Percentiles rank a stretch among this genome's conserved stretches.
Evolutionary conservation across 2,888 invertebrate species (phyloP).

Genomic region (Dioctria linearis): DNA sequence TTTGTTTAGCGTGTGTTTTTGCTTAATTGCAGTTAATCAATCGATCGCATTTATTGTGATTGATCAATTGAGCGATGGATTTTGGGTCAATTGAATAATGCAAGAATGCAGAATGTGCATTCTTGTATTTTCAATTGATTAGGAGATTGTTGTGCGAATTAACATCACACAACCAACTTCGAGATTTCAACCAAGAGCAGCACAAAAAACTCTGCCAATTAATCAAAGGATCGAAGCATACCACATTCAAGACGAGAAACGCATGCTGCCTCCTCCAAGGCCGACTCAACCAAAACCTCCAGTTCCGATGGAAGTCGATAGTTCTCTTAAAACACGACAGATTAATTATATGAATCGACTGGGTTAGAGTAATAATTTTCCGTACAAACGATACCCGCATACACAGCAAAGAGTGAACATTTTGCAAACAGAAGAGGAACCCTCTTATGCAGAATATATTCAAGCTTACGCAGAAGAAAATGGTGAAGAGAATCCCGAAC

Average conservation of each 20-base stretch:
- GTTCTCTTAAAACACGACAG: too few relatives aligned
- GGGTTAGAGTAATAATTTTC: not conserved
- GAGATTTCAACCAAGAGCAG: too few relatives aligned
- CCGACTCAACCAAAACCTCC: conserved; percentile 13
- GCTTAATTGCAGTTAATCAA: too few relatives aligned
- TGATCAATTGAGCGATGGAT: too few relatives aligned
- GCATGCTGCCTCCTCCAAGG: not conserved
- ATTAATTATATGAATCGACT: conserved; percentile 54
- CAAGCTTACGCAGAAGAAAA: not conserved
- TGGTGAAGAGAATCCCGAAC: not conserved
- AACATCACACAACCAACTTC: too few relatives aligned
- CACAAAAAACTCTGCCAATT: not conserved
- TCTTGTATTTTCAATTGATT: too few relatives aligned
- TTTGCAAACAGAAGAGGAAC: conserved; percentile 10
- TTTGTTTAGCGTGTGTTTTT: too few relatives aligned
- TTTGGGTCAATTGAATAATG: too few relatives aligned
- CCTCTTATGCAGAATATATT: not conserved
- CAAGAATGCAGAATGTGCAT: too few relatives aligned
- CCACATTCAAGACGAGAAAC: not conserved
- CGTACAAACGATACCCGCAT: not conserved
- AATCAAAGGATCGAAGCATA: not conserved
- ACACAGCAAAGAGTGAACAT: not conserved
- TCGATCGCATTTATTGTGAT: too few relatives aligned
- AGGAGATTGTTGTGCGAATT: too few relatives aligned
- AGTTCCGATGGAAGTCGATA: conserved; percentile 37